Conservation (phyloP, 2,113 vertebrate genomes). For the Carettochelys insculpta region DNA sequence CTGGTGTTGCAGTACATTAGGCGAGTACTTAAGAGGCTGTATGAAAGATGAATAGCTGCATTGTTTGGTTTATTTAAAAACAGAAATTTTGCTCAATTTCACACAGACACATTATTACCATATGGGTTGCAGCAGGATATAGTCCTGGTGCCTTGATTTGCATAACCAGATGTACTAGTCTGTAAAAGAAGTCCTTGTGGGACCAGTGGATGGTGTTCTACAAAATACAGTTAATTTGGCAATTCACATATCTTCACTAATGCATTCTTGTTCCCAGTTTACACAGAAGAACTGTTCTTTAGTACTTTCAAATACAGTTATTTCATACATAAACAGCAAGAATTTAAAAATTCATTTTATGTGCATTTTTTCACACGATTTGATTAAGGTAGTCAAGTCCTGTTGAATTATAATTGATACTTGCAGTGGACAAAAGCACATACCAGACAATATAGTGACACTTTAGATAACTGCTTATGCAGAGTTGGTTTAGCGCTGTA, state of each 20-base stretch:
- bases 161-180: background rate
- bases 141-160: background rate
- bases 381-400: slow-evolving; percentile 22
- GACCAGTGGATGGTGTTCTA: background rate
- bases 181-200: background rate
- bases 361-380: slow-evolving; percentile 44
- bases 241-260: background rate
- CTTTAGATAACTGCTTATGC: slow-evolving; percentile 16
- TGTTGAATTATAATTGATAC: slow-evolving; percentile 45
- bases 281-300: background rate
- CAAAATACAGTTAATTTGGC: background rate
- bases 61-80: background rate
- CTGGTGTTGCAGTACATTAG: background rate
- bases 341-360: slow-evolving; percentile 42
- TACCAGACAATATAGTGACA: slow-evolving; percentile 18
- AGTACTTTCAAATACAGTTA: background rate
- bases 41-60: background rate
- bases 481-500: background rate
- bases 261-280: slow-evolving; percentile 3
- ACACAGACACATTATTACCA: background rate
- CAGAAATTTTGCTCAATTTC: background rate
- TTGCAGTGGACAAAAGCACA: slow-evolving; percentile 7
- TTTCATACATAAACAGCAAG: background rate
- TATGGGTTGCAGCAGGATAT: background rate
- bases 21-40: background rate